Evolutionary conservation across 1,140 invertebrate genomes (phyloP).

Genomic region (Schmidtea mediterranea): DNA sequence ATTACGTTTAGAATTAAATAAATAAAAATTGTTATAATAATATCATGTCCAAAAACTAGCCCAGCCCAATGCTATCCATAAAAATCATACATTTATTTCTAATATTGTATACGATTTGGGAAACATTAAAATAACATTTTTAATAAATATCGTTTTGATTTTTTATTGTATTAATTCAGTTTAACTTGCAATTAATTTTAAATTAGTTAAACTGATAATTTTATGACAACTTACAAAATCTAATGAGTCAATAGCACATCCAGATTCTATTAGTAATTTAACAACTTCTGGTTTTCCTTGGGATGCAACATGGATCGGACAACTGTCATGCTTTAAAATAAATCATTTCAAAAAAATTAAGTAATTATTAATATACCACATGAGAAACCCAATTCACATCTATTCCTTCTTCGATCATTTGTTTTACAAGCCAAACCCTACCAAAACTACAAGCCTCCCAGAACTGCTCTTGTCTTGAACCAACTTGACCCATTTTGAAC

Average conservation of each 20-base stretch:
- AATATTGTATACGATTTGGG: background rate
- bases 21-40: no score
- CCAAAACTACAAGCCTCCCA: slow-evolving; percentile 27
- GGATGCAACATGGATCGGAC: slow-evolving; percentile 25
- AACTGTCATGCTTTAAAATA: slow-evolving; percentile 21
- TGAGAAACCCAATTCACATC: slow-evolving; percentile 26
- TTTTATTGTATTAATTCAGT: no score
- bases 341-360: background rate
- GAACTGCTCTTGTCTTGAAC: slow-evolving; percentile 27
- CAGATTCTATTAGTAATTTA: slow-evolving; percentile 18
- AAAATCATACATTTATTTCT: background rate
- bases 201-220: background rate
- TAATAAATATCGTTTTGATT: no score
- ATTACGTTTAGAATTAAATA: no score
- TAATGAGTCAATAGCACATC: slow-evolving; percentile 20
- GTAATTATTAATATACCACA: slow-evolving; percentile 15
- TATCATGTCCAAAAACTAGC: no score
- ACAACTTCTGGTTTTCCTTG: slow-evolving; percentile 26
- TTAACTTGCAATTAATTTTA: no score
- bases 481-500: slow-evolving; percentile 26
- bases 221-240: slow-evolving; percentile 18
- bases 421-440: slow-evolving; percentile 15
- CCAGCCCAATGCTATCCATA: no score
- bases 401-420: slow-evolving; percentile 19
- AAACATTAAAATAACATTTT: no score